A percentile compares a stretch with the other conserved stretches of the same genome.
These are phyloP conservation scores for Blastomussa wellsi DNA, from an alignment of 92 coral and sea anemone genomes.

Conservation along the genomic window DNA sequence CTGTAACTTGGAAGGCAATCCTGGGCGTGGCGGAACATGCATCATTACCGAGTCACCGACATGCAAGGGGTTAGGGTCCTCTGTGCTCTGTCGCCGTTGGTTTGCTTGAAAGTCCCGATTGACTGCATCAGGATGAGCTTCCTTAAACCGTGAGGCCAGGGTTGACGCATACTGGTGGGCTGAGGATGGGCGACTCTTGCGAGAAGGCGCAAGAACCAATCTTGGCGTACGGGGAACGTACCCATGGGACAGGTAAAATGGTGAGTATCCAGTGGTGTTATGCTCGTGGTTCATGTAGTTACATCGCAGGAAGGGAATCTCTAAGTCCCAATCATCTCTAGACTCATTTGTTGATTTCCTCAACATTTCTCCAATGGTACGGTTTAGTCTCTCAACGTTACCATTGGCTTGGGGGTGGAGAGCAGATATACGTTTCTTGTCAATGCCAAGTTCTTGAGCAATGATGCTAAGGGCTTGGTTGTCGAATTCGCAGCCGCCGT, in stretches of 20 bases:
- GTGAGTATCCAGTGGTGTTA: constrained; percentile 57
- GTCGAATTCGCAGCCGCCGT: constrained; percentile 46
- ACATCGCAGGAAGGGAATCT: constrained; percentile 44
- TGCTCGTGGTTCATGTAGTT: constrained; percentile 58
- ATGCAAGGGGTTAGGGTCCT: constrained; percentile 5
- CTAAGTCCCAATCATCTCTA: constrained; percentile 50
- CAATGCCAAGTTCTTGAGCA: constrained; percentile 45
- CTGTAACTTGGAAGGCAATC: constrained; percentile 45
- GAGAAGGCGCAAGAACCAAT: constrained; percentile 43
- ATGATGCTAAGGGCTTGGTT: constrained; percentile 39
- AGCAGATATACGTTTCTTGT: constrained; percentile 51
- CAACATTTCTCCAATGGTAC: constrained; percentile 41
- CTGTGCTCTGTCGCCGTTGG: constrained; percentile 22
- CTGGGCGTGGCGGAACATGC: constrained; percentile 47
- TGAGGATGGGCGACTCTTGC: neutral
- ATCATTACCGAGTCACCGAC: constrained; percentile 48
- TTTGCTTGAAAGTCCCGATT: constrained; percentile 14
- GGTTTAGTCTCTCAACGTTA: constrained; percentile 53
- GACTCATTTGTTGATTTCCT: constrained; percentile 29
- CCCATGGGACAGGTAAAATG: constrained; percentile 52
- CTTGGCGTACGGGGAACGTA: constrained; percentile 37
- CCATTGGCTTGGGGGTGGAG: constrained; percentile 61
- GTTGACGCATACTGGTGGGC: constrained; percentile 40
- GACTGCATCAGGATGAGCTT: constrained; percentile 37
- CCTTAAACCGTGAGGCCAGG: constrained; percentile 46